These are phyloP conservation scores for Apteryx mantelli DNA, from an alignment of 2,113 vertebrate species.

Conservation along the genomic window DNA sequence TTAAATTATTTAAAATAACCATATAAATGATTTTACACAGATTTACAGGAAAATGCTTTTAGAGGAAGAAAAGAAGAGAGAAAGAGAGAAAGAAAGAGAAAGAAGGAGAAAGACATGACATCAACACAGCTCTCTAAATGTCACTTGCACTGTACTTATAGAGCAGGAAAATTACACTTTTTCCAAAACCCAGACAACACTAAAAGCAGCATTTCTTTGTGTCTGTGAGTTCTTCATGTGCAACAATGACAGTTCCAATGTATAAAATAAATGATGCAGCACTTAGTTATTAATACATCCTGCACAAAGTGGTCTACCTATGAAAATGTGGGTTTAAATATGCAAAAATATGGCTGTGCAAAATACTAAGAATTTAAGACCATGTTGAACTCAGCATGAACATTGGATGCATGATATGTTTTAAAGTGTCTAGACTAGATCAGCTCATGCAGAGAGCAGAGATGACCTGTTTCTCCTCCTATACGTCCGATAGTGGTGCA, in stretches of 20 bases:
- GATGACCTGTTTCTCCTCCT: not conserved
- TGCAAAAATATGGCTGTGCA: not conserved
- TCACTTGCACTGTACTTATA: not conserved
- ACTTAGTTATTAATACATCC: not conserved
- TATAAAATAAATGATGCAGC: not conserved
- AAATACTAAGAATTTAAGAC: not conserved
- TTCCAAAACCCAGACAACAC: not conserved
- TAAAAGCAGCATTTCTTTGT: not conserved
- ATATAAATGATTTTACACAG: not conserved
- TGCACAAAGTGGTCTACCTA: too few relatives aligned
- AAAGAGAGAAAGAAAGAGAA: not conserved
- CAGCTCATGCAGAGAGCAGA: not conserved
- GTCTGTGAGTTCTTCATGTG: not conserved
- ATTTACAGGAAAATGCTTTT: not conserved
- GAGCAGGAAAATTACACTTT: not conserved
- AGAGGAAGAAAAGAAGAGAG: not conserved
- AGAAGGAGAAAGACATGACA: not conserved
- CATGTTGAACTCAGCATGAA: not conserved
- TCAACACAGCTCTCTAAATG: not conserved
- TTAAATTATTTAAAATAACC: not conserved
- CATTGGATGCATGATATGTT: not conserved
- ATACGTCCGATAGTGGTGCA: not conserved
- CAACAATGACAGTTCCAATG: not conserved
- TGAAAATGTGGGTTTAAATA: not conserved
- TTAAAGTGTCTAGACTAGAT: not conserved